Percentiles rank a stretch among this genome's conserved stretches.
These are phyloP conservation scores for Intellagama lesueurii DNA, from an alignment of 2,797 vertebrate species.

Conservation along the genomic window DNA sequence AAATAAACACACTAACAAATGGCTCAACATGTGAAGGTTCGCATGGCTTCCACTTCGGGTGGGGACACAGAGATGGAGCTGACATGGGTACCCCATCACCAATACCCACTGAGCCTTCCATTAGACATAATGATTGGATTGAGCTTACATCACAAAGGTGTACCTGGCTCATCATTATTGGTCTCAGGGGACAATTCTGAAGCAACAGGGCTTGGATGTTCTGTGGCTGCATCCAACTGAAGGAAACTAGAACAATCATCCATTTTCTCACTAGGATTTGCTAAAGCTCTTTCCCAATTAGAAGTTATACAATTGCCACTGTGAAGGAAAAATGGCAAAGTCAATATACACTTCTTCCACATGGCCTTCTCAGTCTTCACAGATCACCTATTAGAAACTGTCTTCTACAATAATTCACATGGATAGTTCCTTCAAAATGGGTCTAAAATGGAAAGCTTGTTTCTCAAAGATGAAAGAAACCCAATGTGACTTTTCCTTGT, in stretches of 20 bases:
- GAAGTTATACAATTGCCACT: slow-evolving; percentile 41
- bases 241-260: not conserved
- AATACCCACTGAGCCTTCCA: no score
- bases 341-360: slow-evolving; percentile 43
- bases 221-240: not conserved
- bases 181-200: not conserved
- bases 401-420: slow-evolving; percentile 35
- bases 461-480: slow-evolving; percentile 52
- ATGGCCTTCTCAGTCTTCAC: slow-evolving; percentile 47
- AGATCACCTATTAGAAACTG: slow-evolving; percentile 9
- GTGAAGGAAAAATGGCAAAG: slow-evolving; percentile 41
- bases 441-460: slow-evolving; percentile 42
- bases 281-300: slow-evolving; percentile 41
- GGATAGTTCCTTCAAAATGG: slow-evolving; percentile 58
- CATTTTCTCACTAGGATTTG: not conserved
- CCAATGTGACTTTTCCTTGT: slow-evolving; percentile 41
- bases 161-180: not conserved
- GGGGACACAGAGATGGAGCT: no score
- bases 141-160: not conserved
- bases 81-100: no score
- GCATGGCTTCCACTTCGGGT: no score
- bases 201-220: not conserved
- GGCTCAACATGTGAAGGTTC: no score
- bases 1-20: no score
- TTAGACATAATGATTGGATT: no score